These are phyloP conservation scores for Drosophila rellima DNA, from an alignment of 2,888 invertebrate species.

Conservation along the genomic window DNA sequence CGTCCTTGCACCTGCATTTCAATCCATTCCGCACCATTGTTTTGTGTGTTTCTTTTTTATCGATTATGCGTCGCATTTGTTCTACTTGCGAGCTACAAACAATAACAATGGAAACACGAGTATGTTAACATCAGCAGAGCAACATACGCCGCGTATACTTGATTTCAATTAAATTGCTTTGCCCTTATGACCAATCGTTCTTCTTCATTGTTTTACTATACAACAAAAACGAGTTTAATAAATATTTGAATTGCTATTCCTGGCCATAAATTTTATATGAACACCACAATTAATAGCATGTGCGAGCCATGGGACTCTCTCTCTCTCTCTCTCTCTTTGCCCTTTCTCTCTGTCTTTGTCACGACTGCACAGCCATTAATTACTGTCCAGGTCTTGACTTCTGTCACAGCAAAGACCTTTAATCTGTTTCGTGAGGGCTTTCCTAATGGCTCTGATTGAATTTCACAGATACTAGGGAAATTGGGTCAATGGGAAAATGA, in stretches of 20 bases:
- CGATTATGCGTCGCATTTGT: slow-evolving; percentile 53
- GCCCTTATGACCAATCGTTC: background rate
- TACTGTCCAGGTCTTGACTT: slow-evolving; percentile 12
- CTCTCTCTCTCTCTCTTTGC: background rate
- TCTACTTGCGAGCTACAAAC: slow-evolving; percentile 8
- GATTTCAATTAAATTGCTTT: slow-evolving; percentile 48
- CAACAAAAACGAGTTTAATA: slow-evolving; percentile 4
- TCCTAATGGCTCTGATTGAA: slow-evolving; percentile 27
- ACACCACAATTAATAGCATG: slow-evolving; percentile 49
- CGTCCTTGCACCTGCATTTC: slow-evolving; percentile 60
- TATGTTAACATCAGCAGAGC: slow-evolving; percentile 9
- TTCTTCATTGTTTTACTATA: background rate
- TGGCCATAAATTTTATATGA: slow-evolving; percentile 17
- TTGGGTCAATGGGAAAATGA: slow-evolving; percentile 11
- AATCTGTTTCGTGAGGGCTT: slow-evolving; percentile 13
- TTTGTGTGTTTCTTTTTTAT: slow-evolving; percentile 47
- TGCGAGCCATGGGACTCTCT: slow-evolving; percentile 23
- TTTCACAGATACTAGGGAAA: slow-evolving; percentile 2
- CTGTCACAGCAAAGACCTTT: slow-evolving; percentile 20
- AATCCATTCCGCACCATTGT: slow-evolving; percentile 24
- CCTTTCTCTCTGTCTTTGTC: slow-evolving; percentile 2
- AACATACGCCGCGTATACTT: slow-evolving; percentile 53
- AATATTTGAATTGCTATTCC: slow-evolving; percentile 17
- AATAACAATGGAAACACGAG: slow-evolving; percentile 32
- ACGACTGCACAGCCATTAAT: slow-evolving; percentile 49